Evolutionary conservation across 2,888 invertebrate genomes (phyloP).

Genomic region (Beris morrisii): DNA sequence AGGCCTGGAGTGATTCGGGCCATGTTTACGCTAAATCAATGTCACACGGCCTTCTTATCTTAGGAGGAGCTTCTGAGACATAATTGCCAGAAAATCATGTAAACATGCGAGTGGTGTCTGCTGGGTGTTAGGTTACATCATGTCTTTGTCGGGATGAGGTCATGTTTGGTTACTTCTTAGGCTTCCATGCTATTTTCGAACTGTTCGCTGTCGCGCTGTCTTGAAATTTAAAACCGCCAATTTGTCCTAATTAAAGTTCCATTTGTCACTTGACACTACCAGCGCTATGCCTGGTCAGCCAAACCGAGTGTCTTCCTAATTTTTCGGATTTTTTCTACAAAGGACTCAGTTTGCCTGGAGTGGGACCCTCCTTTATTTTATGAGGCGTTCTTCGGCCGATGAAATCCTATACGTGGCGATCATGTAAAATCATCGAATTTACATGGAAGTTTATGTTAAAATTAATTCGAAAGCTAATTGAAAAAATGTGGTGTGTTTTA

Average conservation of each 20-base stretch:
- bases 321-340: neutral
- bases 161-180: neutral
- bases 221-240: conserved; percentile 14
- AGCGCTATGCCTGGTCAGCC: neutral
- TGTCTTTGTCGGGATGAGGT: neutral
- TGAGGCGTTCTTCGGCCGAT: conserved; percentile 29
- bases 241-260: conserved; percentile 25
- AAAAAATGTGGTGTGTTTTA: conserved; percentile 27
- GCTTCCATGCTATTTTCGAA: neutral
- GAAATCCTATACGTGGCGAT: conserved; percentile 34
- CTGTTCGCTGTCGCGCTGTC: neutral
- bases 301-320: neutral
- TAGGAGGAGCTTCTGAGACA: neutral
- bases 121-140: conserved; percentile 1
- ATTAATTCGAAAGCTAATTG: conserved; percentile 36
- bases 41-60: neutral
- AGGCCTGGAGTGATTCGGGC: neutral
- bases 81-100: conserved; percentile 2
- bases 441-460: conserved; percentile 38
- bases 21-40: conserved; percentile 6
- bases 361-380: conserved; percentile 4
- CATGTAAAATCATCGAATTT: conserved; percentile 33
- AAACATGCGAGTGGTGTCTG: neutral
- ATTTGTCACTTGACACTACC: conserved; percentile 25
- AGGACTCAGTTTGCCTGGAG: neutral